Evolutionary conservation across 2,888 invertebrate species (phyloP), one percentile per base, ranked within the genome.

Genomic region (Pammene fasciana): DNA sequence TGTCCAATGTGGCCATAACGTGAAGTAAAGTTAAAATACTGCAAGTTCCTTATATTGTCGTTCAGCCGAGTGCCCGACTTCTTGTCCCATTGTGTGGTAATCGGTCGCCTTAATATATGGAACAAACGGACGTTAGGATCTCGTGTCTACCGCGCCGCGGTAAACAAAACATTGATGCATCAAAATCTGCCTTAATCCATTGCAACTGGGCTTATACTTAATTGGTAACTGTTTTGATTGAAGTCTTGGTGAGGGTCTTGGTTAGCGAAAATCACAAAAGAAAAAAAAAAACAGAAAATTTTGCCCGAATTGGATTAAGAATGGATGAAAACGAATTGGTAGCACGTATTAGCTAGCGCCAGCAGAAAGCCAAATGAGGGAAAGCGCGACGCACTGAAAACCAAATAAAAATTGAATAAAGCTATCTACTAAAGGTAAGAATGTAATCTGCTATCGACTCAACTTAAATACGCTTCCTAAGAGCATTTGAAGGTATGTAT

Each of bases 1-100:
- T 50, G 50, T 18, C 13, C 50, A 50, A n/a, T n/a, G n/a, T 50
- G 13, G 11, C 11, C 50, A 0, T 13, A 5, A 10, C 16, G 13
- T 9, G 14, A 46, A 14, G 14, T 48, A 46, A 16, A 16, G 48
- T 50, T 50, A 50, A 26, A 34, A 62, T 62, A 52, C 52, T 62
- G 50, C 8, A 13, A 38, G 2, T 8, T 41, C 0, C 10, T 52
- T 62, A 62, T 52, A 62, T 26, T 62, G 50, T n/a, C n/a, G 43
- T 64, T 16, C 41, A 38, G 43, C 18, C 64, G 64, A 57, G 52
- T 65, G 68, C 68, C 68, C 68, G 68, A 64, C 36, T 65, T 68
- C 59, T 68, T 68, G 64, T 50, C 18, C 70, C 48, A 70, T 70
- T 70, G 65, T 70, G 70, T 70, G 70, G 59, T 70, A 70, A 70